Base-by-base conservation (phyloP, 37 sponge, comb jelly and placozoan genomes). In the Cladorhizidae sp. region DNA sequence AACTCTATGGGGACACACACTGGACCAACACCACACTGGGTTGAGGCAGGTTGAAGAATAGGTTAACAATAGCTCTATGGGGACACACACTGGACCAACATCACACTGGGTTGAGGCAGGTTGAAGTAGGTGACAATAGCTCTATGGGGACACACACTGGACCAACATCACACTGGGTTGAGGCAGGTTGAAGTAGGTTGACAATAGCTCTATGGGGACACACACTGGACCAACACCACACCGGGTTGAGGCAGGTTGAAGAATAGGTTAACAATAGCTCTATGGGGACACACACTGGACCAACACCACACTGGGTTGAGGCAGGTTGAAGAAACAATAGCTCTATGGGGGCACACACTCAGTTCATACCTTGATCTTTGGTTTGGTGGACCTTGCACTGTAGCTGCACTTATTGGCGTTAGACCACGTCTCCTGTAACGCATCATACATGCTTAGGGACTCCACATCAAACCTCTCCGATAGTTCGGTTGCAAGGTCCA, bases 371-470 rank as follows among this genome's bases (percentile, higher is more conserved):
- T 61, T 61, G 28, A 29, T 17, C 31, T 3, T 22, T 7, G 21
- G 43, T 55, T 37, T 38, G 38, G 2, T 54, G 9, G 31, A n/a
- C 45, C 2, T 40, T 8, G 35, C 5, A 43, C 33, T 45, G 20
- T 40, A 64, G 43, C 23, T 57, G 15, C 68, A 51, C 67, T 62
- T 40, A 41, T 88, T 75, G 40, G 43, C 32, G 51, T 58, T n/a
- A 42, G 56, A 40, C 90, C 90, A 84, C 23, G 80, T 40, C 23
- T 80, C 81, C 69, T 39, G 41, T 9, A 89, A 15, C n/a, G 80
- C 80, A 36, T 83, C 83, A 42, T 76, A 84, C 63, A 84, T 74
- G 18, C 57, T 73, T 40, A 78, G 54, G 1, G 73, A 45, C 9
- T 85, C 77, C 11, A 86, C 54, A 0, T 50, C 41, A 15, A 91